Percentiles rank a stretch among this genome's conserved stretches.
These are phyloP conservation scores for Tenthredo amoena DNA, from an alignment of 2,888 invertebrate genomes.

Conservation along the genomic window DNA sequence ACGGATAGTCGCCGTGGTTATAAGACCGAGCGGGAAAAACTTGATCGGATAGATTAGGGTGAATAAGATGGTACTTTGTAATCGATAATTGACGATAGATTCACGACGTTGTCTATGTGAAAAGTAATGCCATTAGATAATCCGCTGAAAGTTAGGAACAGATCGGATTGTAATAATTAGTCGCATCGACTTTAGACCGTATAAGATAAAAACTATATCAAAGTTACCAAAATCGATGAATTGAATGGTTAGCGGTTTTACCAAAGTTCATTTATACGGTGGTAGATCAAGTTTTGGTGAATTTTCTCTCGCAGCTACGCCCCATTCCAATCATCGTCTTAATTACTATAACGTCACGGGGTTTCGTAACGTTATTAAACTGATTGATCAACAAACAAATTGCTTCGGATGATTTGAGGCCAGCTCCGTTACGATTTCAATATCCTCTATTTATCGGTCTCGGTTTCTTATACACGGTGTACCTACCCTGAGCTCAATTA, in stretches of 20 bases:
- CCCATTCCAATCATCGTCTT: slow-evolving; percentile 13
- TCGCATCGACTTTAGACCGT: neutral
- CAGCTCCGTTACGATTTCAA: slow-evolving; percentile 36
- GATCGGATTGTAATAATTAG: neutral
- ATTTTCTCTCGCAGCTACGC: slow-evolving; percentile 16
- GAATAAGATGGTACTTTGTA: slow-evolving; percentile 5
- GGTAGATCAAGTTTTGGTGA: neutral
- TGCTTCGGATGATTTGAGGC: slow-evolving; percentile 37
- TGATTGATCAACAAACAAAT: slow-evolving; percentile 47
- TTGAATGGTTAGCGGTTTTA: neutral
- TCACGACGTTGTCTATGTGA: neutral
- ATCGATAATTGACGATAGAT: neutral
- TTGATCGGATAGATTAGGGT: slow-evolving; percentile 1
- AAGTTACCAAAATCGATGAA: neutral
- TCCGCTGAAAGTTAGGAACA: neutral
- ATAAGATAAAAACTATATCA: neutral
- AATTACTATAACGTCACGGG: slow-evolving; percentile 32
- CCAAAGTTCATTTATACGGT: neutral
- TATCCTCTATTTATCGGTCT: slow-evolving; percentile 17
- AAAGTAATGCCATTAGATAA: neutral
- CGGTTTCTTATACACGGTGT: neutral
- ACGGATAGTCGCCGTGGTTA: neutral
- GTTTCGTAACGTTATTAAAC: slow-evolving; percentile 32
- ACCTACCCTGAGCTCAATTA: neutral
- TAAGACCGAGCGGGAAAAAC: neutral